A percentile compares a stretch with the other conserved stretches of the same genome.
These are phyloP conservation scores for Dermochelys coriacea DNA, from an alignment of 2,797 vertebrate genomes.

Conservation along the genomic window DNA sequence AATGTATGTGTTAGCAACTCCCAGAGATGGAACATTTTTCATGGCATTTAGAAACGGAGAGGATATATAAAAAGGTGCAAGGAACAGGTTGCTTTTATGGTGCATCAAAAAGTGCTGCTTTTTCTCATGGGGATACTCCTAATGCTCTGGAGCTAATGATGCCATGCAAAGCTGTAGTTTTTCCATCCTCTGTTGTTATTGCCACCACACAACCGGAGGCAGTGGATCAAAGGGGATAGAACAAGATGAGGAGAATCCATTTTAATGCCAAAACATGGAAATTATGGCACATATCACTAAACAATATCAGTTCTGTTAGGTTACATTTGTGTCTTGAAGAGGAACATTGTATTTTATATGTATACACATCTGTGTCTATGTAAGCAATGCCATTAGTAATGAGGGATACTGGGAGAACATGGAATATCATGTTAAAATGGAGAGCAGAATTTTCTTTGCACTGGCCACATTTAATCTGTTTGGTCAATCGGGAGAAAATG, in stretches of 20 bases:
- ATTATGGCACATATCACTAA: constrained; percentile 64
- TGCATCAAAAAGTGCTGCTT: rapidly evolving
- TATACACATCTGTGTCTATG: neutral
- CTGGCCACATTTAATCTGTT: constrained; percentile 14
- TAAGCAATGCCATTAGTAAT: constrained; percentile 43
- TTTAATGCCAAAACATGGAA: constrained; percentile 72
- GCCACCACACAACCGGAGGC: constrained; percentile 62
- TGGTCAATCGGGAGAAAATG: constrained; percentile 43
- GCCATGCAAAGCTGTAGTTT: constrained; percentile 54
- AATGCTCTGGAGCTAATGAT: constrained; percentile 51
- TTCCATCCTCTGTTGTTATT: constrained; percentile 55
- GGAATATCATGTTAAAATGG: constrained; percentile 52
- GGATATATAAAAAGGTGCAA: neutral
- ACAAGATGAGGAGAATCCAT: constrained; percentile 77
- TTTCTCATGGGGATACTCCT: constrained; percentile 12
- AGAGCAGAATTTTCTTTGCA: constrained; percentile 42
- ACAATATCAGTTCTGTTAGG: constrained; percentile 44
- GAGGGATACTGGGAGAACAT: constrained; percentile 8
- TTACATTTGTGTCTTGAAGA: constrained; percentile 17
- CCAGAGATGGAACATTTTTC: neutral
- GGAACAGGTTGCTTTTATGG: neutral
- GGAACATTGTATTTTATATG: constrained; percentile 41
- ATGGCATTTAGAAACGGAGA: rapidly evolving
- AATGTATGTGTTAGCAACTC: neutral
- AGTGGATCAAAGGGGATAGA: constrained; percentile 73